These are phyloP conservation scores for Cervus canadensis DNA, from an alignment of 2,113 vertebrate species.

Conservation along the genomic window DNA sequence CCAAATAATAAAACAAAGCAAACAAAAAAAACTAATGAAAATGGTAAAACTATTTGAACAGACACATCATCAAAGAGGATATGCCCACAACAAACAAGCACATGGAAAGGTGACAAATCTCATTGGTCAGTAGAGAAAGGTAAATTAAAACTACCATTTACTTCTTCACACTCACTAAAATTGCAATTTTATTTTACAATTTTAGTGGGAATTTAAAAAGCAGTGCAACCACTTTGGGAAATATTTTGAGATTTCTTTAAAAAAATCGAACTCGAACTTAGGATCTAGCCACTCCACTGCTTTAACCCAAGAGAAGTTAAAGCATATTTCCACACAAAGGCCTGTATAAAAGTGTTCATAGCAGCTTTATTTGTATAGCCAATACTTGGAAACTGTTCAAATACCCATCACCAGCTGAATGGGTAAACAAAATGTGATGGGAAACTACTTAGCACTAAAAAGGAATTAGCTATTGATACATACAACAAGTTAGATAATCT, in stretches of 20 bases:
- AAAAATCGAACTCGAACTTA: not conserved
- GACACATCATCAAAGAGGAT: not conserved
- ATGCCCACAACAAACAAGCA: not conserved
- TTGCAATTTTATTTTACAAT: not conserved
- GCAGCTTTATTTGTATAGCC: not conserved
- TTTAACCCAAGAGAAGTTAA: not conserved
- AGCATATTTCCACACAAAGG: not conserved
- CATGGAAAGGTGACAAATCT: not conserved
- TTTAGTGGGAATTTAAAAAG: not conserved
- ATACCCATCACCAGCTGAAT: not conserved
- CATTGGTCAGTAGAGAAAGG: not conserved
- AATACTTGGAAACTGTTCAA: not conserved
- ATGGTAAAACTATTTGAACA: not conserved
- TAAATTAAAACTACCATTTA: not conserved
- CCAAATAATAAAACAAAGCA: not conserved
- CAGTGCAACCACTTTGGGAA: not conserved
- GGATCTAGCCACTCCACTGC: not conserved
- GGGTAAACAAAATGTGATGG: not conserved
- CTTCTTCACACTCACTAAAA: not conserved
- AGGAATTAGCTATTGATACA: not conserved
- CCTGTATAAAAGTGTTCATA: not conserved
- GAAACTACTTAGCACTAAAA: not conserved
- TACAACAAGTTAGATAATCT: not conserved
- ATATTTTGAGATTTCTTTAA: not conserved
- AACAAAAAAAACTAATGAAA: not conserved